These are phyloP conservation scores for Thunnus maccoyii DNA, from an alignment of 2,113 vertebrate species.

Conservation along the genomic window DNA sequence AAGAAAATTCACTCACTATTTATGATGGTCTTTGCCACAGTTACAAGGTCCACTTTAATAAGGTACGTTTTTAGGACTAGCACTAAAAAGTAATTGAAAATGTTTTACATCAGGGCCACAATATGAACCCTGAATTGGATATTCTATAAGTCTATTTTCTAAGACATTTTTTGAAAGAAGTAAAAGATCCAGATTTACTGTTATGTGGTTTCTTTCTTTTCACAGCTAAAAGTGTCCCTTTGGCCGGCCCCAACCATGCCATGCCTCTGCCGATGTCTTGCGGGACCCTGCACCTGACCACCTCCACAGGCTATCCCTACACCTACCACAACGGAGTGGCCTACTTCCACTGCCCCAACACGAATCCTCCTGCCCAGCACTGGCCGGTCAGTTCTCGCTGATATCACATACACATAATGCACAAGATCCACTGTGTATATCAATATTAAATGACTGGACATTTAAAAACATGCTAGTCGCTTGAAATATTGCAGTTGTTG, in stretches of 20 bases:
- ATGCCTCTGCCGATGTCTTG: conserved; percentile 27
- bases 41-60: no score
- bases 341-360: conserved; percentile 88
- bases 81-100: not conserved
- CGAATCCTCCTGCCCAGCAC: conserved; percentile 78
- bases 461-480: not conserved
- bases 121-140: no score
- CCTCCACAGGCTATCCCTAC: conserved; percentile 89
- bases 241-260: conserved; percentile 65
- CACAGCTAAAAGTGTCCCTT: conserved; percentile 12
- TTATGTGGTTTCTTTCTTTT: not conserved
- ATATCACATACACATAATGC: not conserved
- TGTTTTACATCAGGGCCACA: not conserved
- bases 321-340: conserved; percentile 91
- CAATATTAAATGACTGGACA: not conserved
- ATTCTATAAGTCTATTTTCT: no score
- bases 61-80: no score
- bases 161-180: not conserved
- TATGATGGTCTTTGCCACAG: no score
- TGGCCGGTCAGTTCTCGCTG: conserved; percentile 86
- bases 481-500: no score
- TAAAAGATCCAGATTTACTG: not conserved
- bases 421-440: no score
- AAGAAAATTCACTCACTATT: no score
- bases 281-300: conserved; percentile 87